Percentiles rank a stretch among this genome's conserved stretches.
Evolutionary conservation across 2,113 vertebrate genomes (phyloP).

Genomic region (Perca flavescens): DNA sequence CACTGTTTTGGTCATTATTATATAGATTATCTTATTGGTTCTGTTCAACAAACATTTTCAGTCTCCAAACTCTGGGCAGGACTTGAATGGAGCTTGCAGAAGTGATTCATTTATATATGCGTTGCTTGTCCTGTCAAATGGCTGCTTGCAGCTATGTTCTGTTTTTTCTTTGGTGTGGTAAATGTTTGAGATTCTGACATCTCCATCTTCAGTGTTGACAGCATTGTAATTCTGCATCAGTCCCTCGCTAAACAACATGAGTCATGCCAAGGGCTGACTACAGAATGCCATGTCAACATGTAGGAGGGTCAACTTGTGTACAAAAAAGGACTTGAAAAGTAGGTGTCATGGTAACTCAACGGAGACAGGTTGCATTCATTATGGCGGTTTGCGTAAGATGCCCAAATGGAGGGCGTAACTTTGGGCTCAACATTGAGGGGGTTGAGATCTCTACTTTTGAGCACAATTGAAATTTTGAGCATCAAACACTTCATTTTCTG

Average conservation of each 20-base stretch:
- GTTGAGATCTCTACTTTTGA: too few relatives aligned
- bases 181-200: slow-evolving; percentile 14
- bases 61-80: not conserved
- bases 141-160: slow-evolving; percentile 5
- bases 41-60: not conserved
- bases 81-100: not conserved
- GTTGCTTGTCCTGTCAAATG: not conserved
- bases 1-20: not conserved
- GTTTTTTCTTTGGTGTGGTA: slow-evolving; percentile 11
- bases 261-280: slow-evolving; percentile 23
- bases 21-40: not conserved
- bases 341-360: slow-evolving; percentile 17
- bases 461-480: too few relatives aligned
- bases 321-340: not conserved
- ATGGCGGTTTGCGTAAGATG: not conserved
- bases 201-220: slow-evolving; percentile 11
- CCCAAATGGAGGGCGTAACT: not conserved
- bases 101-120: not conserved
- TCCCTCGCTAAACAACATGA: slow-evolving; percentile 23
- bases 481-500: too few relatives aligned
- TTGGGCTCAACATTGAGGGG: too few relatives aligned
- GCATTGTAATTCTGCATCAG: slow-evolving; percentile 15
- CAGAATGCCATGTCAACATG: slow-evolving; percentile 1
- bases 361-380: not conserved
- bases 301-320: not conserved